Evolutionary conservation across 2,888 invertebrate species (phyloP), one percentile per base, ranked within the genome.

Genomic region (Tanytarsus gracilentus): DNA sequence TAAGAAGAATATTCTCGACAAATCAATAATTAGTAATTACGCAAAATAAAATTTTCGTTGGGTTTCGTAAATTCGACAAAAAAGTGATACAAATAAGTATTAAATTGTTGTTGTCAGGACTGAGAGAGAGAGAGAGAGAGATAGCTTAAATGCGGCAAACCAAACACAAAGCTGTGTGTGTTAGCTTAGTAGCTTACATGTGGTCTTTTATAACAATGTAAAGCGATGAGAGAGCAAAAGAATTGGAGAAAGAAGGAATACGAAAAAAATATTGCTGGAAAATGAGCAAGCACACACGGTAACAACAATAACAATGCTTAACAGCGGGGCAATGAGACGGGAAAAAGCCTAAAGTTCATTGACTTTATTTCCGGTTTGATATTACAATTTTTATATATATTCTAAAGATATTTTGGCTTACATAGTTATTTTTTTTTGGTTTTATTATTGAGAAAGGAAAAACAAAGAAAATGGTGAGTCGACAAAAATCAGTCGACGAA

Each of bases 291-390:
- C 23, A 36, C 39, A 27, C 36, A 56, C 27, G 40, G 26, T 29
- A 56, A 40, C 36, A 36, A 21, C 36, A 53, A 30, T 25, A 36
- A 33, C 55, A 55, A 55, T 18, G 23, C 39, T 26, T 44, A n/a
- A 26, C 49, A 16, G 36, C 36, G 14, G 44, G 44, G 55, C 55
- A 56, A 40, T 56, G 55, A 40, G 55, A 56, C 55, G 55, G 55
- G 58, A 59, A 59, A n/a, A 18, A 59, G 50, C 60, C 50, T 50
- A 60, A 50, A 50, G 60, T 60, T 60, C 60, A 60, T 60, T 60
- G 60, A 60, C 60, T 60, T 60, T 50, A 50, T 50, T 60, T 60
- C 60, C 60, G 60, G 60, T 60, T 50, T 60, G 48, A 36, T 50
- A 50, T 60, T 60, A 60, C 60, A 50, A 29, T 36, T 53, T 51